Percentiles rank a stretch among this genome's conserved stretches.
Evolutionary conservation across 2,888 invertebrate genomes (phyloP).

Genomic region (Caenorhabditis sp.): DNA sequence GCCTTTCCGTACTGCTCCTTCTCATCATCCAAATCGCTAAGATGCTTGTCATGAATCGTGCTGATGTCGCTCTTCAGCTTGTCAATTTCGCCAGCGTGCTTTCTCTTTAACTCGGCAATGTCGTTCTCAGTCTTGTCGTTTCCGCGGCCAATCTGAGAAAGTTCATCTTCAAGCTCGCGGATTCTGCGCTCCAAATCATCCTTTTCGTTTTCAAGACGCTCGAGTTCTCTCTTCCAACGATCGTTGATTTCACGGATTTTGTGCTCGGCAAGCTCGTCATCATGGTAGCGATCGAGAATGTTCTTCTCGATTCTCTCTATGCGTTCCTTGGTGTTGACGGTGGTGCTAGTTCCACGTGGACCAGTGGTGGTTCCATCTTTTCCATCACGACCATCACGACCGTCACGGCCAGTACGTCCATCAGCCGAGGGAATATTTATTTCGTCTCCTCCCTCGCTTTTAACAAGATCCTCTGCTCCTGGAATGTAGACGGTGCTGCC

Average conservation of each 20-base stretch:
- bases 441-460: conserved; percentile 51
- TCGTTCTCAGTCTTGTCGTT: conserved; percentile 73
- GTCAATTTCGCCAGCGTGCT: conserved; percentile 76
- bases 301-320: conserved; percentile 56
- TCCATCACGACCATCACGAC: conserved; percentile 64
- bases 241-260: conserved; percentile 75
- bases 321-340: conserved; percentile 39
- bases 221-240: conserved; percentile 76
- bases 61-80: conserved; percentile 74
- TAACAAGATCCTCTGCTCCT: conserved; percentile 45
- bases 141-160: conserved; percentile 72
- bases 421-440: conserved; percentile 48
- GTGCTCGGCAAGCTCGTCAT: conserved; percentile 71
- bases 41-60: conserved; percentile 74
- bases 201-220: conserved; percentile 77
- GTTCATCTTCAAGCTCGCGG: conserved; percentile 76
- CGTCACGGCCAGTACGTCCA: conserved; percentile 35
- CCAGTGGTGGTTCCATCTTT: conserved; percentile 47
- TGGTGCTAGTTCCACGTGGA: conserved; percentile 39
- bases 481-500: conserved; percentile 57
- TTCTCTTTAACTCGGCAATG: conserved; percentile 72
- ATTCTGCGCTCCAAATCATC: conserved; percentile 75
- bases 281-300: conserved; percentile 66
- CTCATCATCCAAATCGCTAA: conserved; percentile 76
- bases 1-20: conserved; percentile 74